Evolutionary conservation across 2,113 vertebrate species (phyloP), one percentile per base, ranked within the genome.

Genomic region (Colossoma macropomum): DNA sequence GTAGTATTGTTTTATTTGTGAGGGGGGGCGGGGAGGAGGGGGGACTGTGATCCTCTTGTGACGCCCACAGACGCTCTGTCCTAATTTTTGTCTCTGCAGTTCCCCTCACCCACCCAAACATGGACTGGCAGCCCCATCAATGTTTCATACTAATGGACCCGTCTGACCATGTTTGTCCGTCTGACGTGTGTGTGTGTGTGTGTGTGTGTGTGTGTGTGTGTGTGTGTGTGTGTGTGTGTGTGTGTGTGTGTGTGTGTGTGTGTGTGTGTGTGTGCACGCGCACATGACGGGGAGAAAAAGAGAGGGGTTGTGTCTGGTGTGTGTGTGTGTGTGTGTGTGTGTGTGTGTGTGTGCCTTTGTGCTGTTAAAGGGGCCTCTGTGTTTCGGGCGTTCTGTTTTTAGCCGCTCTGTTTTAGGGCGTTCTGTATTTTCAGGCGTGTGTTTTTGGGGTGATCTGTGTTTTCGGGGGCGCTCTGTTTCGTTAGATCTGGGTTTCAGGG

Each of bases 121-220:
- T 19, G 74, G 87, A 79, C 38, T 83, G 89, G 89, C 92, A 85
- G 84, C 74, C 86, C 89, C 89, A 93, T 93, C 89, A 93, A 93
- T 92, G 87, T 94, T 94, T 93, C 76, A 93, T 93, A 89, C 87
- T 92, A 93, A 93, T 93, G 90, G 87, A 56, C 80, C 86, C 89
- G 84, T 84, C 85, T 92, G 89, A 75, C 65, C 87, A 86, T 84
- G 84, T 90, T 85, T 65, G 78, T n/a, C n/a, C n/a, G n/a, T n/a
- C n/a, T n/a, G 79, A 50, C 72, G 30, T 25, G n/a, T 85, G 16
- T 86, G 17, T 69, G 87, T 45, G 32, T 76, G 19, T 80, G 41
- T 78, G 65, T 59, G 81, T 85, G 75, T 48, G 17, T 82, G 77
- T 65, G 11, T 68, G 23, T 11, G 65, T 34, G 10, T 69, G 54